Percentiles rank a stretch among this genome's conserved stretches.
phyloP scores from a whole-genome alignment of 2,797 vertebrate genomes.

The Forpus xanthops region DNA sequence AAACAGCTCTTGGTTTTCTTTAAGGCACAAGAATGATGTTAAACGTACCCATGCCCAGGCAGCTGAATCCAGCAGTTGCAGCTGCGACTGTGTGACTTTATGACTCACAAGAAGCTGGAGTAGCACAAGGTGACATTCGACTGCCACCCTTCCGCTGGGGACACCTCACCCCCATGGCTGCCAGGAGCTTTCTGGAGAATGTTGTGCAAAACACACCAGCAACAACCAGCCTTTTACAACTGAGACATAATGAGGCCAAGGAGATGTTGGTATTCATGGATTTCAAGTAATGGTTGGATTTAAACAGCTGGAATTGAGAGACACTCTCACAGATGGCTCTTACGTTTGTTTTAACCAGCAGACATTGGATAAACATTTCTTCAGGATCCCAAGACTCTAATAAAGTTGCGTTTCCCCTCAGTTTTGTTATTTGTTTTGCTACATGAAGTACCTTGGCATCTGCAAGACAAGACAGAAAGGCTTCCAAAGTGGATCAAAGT shows the following conservation, averaged over 20 bases:
- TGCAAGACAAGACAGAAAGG: background rate
- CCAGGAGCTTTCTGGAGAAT: background rate
- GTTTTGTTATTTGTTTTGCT: conserved; percentile 14
- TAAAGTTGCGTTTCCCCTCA: background rate
- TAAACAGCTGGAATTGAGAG: background rate
- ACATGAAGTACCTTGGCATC: background rate
- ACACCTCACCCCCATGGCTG: conserved; percentile 7
- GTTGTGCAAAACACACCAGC: background rate
- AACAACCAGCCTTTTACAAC: conserved; percentile 11
- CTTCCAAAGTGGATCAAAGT: background rate
- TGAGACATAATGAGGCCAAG: background rate
- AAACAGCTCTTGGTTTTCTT: background rate
- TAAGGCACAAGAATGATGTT: background rate
- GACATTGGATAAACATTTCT: background rate
- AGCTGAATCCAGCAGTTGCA: background rate
- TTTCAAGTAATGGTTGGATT: background rate
- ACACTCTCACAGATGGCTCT: background rate
- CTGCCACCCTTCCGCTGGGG: background rate
- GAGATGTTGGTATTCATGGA: conserved; percentile 6
- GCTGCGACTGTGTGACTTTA: background rate
- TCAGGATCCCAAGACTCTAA: background rate
- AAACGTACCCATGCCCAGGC: background rate
- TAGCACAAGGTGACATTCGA: background rate
- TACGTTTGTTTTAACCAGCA: background rate
- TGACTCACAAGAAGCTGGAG: background rate